Evolutionary conservation across 2,797 vertebrate genomes (phyloP), one percentile per base, ranked within the genome.

Genomic region (Xenentodon cancila): DNA sequence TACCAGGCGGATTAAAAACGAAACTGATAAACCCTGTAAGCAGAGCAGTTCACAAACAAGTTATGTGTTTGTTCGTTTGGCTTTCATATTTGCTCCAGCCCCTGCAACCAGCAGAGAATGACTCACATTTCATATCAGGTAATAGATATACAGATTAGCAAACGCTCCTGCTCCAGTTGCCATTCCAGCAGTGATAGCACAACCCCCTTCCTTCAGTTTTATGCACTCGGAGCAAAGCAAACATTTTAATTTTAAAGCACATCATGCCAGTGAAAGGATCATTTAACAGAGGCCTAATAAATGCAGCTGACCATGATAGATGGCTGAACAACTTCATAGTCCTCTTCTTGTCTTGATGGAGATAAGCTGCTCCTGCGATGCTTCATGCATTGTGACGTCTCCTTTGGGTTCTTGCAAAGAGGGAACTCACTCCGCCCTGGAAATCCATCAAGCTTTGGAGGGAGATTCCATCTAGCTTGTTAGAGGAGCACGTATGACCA

Each of bases 401-500:
- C 76, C 79, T 62, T 72, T 5, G 50, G 74, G 71, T 77, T 71
- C 55, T 63, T 49, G 70, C 53, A 2, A 45, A 19, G 40, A 57
- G 71, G 60, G 34, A 59, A 59, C 73, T 53, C 59, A 51, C 61
- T 76, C 63, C 73, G 53, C 59, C 73, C 64, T 67, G 71, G 9
- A 19, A 77, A 89, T 88, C 86, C 88, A 88, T 91, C 89, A 89
- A 84, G 80, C 68, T 80, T 63, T 67, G 64, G 79, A 49, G 63
- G 77, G 68, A 71, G 65, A 73, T 79, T 84, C 81, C 37, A 45
- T 72, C 25, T 75, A 75, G 85, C 91, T 91, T 91, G 89, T 92
- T 92, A 92, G 76, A 84, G 86, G 71, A 86, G 85, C 90, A 90
- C 71, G 71, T 91, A 89, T 88, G 88, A 84, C 84, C 85, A 47